Percentiles rank a stretch among this genome's conserved stretches.
phyloP scores from a whole-genome alignment of 2,888 invertebrate genomes.

The Heliconius hortense region DNA sequence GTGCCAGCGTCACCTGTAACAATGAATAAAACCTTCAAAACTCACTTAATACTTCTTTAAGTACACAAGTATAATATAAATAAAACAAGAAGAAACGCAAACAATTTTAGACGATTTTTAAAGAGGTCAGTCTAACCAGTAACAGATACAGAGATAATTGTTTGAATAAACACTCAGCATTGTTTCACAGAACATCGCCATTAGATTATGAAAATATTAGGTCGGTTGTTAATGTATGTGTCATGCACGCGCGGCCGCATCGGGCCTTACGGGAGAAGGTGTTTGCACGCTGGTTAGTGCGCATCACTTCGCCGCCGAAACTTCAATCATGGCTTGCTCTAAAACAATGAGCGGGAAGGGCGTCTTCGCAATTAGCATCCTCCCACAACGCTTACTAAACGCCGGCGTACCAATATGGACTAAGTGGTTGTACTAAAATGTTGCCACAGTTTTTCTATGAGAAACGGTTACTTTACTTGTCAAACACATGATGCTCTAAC shows the following conservation, averaged over 20 bases:
- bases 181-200: constrained; percentile 82
- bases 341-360: constrained; percentile 81
- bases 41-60: constrained; percentile 35
- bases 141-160: constrained; percentile 77
- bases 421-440: constrained; percentile 71
- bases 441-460: constrained; percentile 60
- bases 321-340: constrained; percentile 81
- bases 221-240: constrained; percentile 80
- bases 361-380: constrained; percentile 78
- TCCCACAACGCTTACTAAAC: constrained; percentile 72
- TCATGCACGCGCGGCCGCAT: constrained; percentile 72
- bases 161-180: constrained; percentile 74
- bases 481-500: constrained; percentile 7
- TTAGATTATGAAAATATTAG: constrained; percentile 83
- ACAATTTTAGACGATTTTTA: constrained; percentile 77
- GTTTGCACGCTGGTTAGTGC: constrained; percentile 76
- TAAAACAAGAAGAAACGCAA: constrained; percentile 63
- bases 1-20: constrained; percentile 89
- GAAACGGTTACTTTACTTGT: constrained; percentile 51
- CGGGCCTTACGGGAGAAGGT: constrained; percentile 62
- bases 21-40: constrained; percentile 50
- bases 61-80: constrained; percentile 53
- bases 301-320: constrained; percentile 73
- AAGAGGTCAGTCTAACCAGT: constrained; percentile 79
- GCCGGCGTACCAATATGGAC: constrained; percentile 60